Conservation (phyloP, 1,140 invertebrate species). For the Gryon sp. region DNA sequence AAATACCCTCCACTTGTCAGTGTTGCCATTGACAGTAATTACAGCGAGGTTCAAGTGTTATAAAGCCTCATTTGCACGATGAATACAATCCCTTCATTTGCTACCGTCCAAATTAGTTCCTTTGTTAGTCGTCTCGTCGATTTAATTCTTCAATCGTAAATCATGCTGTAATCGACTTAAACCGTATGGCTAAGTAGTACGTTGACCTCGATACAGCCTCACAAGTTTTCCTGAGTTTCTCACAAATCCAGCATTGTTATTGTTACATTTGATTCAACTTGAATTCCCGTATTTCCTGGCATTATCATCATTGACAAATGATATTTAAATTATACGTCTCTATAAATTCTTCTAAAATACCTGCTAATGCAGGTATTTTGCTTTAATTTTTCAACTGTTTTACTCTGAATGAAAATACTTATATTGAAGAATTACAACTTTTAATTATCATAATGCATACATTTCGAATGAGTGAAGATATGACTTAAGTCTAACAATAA, state of each 20-base stretch:
- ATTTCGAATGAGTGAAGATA: too few species aligned
- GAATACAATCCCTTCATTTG: constrained; percentile 38
- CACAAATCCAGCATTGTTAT: constrained; percentile 24
- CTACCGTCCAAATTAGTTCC: constrained; percentile 23
- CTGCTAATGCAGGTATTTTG: too few species aligned
- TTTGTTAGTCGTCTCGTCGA: constrained; percentile 28
- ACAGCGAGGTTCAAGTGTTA: constrained; percentile 21
- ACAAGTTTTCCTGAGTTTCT: constrained; percentile 39
- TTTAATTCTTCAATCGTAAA: constrained; percentile 44
- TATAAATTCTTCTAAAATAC: too few species aligned
- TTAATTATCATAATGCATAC: background rate
- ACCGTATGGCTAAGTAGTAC: constrained; percentile 30
- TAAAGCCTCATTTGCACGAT: constrained; percentile 35
- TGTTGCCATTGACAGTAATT: constrained; percentile 43
- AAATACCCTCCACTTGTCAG: constrained; percentile 12
- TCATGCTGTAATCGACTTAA: constrained; percentile 53
- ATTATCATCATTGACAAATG: background rate
- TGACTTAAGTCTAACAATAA: too few species aligned
- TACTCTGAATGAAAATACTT: background rate
- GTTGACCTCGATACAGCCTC: constrained; percentile 46
- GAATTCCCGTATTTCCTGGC: constrained; percentile 6
- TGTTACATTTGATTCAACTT: constrained; percentile 35
- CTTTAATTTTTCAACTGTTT: background rate
- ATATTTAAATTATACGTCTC: constrained; percentile 54
- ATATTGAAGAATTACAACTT: background rate